A percentile compares a stretch with the other conserved stretches of the same genome.
Conservation (phyloP, 37 sponge, comb jelly and placozoan species). For the Chondrosia reniformis region DNA sequence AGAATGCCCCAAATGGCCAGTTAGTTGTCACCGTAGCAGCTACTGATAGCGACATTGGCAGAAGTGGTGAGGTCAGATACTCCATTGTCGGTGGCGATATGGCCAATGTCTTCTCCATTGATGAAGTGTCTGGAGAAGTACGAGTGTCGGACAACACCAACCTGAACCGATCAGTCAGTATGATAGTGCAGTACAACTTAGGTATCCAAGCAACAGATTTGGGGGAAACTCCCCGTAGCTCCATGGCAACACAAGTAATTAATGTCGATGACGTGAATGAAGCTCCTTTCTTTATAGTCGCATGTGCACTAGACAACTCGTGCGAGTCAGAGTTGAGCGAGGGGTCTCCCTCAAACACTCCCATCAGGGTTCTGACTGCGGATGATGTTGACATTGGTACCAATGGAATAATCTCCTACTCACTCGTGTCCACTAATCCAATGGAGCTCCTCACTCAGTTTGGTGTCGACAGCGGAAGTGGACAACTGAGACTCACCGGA, state of each 20-base stretch:
- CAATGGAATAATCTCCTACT: slow-evolving; percentile 39
- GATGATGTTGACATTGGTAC: slow-evolving; percentile 49
- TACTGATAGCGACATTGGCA: slow-evolving; percentile 29
- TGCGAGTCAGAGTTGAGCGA: slow-evolving; percentile 46
- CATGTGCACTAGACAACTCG: not conserved
- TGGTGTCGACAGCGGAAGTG: not conserved
- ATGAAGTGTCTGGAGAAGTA: slow-evolving; percentile 45
- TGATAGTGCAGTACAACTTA: slow-evolving; percentile 7
- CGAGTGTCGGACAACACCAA: not conserved
- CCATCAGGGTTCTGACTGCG: slow-evolving; percentile 34
- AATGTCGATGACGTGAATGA: slow-evolving; percentile 59
- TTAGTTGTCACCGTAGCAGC: slow-evolving; percentile 40
- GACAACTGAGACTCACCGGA: slow-evolving; percentile 2
- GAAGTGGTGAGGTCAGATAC: slow-evolving; percentile 36
- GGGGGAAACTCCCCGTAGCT: slow-evolving; percentile 4
- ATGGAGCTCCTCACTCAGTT: not conserved
- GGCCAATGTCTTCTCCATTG: slow-evolving; percentile 47
- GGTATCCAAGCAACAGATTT: slow-evolving; percentile 33
- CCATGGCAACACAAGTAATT: slow-evolving; percentile 21
- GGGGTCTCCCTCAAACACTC: not conserved
- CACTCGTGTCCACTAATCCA: slow-evolving; percentile 18
- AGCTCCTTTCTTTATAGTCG: slow-evolving; percentile 37
- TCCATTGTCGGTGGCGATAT: slow-evolving; percentile 52
- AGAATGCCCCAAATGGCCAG: slow-evolving; percentile 41
- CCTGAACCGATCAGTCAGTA: slow-evolving; percentile 8